These are phyloP conservation scores for Aplocera efformata DNA, from an alignment of 2,888 invertebrate species.

Conservation along the genomic window DNA sequence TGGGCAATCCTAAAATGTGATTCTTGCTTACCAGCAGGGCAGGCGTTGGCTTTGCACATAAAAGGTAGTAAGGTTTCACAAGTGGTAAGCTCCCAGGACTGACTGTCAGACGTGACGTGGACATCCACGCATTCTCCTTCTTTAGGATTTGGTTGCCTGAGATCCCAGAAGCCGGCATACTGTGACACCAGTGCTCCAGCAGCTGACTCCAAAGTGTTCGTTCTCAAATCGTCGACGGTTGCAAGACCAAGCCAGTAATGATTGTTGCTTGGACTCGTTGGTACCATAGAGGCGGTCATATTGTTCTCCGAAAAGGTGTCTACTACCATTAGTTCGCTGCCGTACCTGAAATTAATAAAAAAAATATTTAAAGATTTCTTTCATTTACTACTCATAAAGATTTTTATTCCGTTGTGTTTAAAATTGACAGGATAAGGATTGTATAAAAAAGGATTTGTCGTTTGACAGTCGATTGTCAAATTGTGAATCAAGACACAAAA, in stretches of 20 bases:
- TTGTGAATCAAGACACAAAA: no score
- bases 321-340: constrained; percentile 95
- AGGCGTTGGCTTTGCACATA: constrained; percentile 94
- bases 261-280: constrained; percentile 83
- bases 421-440: no score
- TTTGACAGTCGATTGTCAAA: no score
- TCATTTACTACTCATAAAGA: neutral
- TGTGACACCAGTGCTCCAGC: constrained; percentile 94
- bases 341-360: constrained; percentile 85
- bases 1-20: constrained; percentile 23
- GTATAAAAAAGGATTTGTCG: no score
- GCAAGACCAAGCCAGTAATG: constrained; percentile 96
- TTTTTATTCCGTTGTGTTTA: neutral
- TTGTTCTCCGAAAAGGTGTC: constrained; percentile 96
- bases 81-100: constrained; percentile 96
- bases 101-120: constrained; percentile 83
- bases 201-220: constrained; percentile 96
- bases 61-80: constrained; percentile 97
- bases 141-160: constrained; percentile 92
- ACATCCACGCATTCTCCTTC: constrained; percentile 96
- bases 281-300: constrained; percentile 90
- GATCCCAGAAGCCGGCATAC: constrained; percentile 96
- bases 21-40: constrained; percentile 85
- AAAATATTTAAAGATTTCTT: constrained; percentile 42
- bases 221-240: constrained; percentile 93